A percentile compares a stretch with the other conserved stretches of the same genome.
phyloP scores from a whole-genome alignment of 2,113 vertebrate species.

The Arvicanthis niloticus region DNA sequence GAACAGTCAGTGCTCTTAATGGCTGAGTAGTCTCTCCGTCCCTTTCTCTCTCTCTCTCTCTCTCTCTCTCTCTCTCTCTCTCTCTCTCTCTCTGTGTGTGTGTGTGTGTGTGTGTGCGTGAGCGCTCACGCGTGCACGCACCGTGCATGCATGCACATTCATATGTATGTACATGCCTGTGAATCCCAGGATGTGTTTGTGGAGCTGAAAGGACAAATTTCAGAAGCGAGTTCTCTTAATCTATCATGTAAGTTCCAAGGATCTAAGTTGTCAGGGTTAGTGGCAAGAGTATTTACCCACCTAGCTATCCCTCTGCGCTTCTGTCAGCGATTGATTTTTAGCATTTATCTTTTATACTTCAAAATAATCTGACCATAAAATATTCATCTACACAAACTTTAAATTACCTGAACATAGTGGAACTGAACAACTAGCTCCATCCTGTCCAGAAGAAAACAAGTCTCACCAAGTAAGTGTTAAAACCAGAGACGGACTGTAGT shows the following conservation, averaged over 20 bases:
- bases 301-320: neutral
- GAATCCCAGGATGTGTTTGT: neutral
- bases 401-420: neutral
- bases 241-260: neutral
- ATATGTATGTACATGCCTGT: neutral
- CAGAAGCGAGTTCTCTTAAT: too few relatives aligned
- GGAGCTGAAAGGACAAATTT: neutral
- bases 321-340: neutral
- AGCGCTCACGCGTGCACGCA: neutral
- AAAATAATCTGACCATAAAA: neutral
- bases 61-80: too few relatives aligned
- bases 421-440: neutral
- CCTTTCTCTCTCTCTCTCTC: neutral
- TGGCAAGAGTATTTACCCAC: too few relatives aligned
- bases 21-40: neutral
- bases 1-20: neutral
- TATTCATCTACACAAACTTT: conserved; percentile 24
- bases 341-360: conserved; percentile 32
- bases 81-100: too few relatives aligned
- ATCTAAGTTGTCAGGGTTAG: neutral
- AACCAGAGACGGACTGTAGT: neutral
- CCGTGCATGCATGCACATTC: neutral
- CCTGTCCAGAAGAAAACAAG: neutral
- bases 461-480: neutral
- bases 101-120: too few relatives aligned